phyloP scores from a whole-genome alignment of 2,888 invertebrate species.

The Acrobeloides nanus region DNA sequence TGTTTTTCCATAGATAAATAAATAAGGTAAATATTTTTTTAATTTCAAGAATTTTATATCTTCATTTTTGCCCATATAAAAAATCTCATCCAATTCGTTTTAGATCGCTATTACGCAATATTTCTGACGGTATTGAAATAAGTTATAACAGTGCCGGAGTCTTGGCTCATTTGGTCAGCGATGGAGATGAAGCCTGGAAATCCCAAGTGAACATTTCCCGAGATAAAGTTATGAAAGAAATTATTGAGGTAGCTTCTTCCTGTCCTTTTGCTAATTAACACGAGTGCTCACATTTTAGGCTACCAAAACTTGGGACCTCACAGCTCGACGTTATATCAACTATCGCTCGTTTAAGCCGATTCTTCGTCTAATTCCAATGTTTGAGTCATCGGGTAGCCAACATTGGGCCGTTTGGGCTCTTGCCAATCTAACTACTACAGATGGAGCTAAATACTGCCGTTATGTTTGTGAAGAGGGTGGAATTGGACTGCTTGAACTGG shows the following conservation, averaged over 20 bases:
- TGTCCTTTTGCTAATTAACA: too few relatives aligned
- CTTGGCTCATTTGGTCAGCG: conserved; percentile 85
- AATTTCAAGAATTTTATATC: conserved; percentile 1
- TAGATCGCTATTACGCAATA: conserved; percentile 12
- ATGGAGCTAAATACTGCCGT: conserved; percentile 76
- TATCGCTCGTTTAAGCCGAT: conserved; percentile 93
- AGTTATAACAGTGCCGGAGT: conserved; percentile 63
- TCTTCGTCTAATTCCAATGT: conserved; percentile 68
- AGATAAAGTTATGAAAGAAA: conserved; percentile 37
- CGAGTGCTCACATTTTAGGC: conserved; percentile 66
- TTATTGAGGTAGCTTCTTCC: conserved; percentile 39
- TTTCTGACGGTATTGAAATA: conserved; percentile 88
- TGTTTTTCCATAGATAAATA: too few relatives aligned
- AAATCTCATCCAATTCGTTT: conserved; percentile 7
- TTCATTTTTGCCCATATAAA: too few relatives aligned
- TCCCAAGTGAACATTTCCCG: conserved; percentile 8
- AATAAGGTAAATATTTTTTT: conserved; percentile 8
- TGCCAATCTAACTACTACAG: conserved; percentile 85
- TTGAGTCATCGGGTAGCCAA: conserved; percentile 61
- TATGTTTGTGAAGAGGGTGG: conserved; percentile 81
- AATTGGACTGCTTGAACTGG: too few relatives aligned
- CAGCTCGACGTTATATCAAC: conserved; percentile 83
- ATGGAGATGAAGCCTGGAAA: conserved; percentile 74
- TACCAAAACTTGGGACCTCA: conserved; percentile 79
- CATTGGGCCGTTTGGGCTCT: conserved; percentile 70